A percentile compares a stretch with the other conserved stretches of the same genome.
phyloP scores from a whole-genome alignment of 1,140 invertebrate genomes.

The Dreissena polymorpha region DNA sequence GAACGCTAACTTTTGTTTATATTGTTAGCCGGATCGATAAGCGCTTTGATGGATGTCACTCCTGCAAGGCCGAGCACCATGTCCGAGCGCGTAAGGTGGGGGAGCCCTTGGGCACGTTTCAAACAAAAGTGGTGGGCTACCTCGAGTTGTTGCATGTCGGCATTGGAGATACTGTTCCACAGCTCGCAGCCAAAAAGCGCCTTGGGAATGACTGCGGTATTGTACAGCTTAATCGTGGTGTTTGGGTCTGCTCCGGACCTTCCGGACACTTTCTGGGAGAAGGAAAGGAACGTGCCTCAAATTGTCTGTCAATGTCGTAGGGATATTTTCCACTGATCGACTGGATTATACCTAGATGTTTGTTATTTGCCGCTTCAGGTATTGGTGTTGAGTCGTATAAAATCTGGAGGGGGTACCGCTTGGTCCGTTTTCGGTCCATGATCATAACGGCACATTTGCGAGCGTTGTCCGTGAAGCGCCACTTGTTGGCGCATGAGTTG shows the following conservation, averaged over 20 bases:
- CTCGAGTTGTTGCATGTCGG: not conserved
- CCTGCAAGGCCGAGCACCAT: not conserved
- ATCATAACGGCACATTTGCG: not conserved
- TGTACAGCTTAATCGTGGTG: not conserved
- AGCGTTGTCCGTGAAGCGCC: not conserved
- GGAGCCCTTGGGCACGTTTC: not conserved
- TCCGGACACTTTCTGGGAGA: not conserved
- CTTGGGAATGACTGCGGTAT: not conserved
- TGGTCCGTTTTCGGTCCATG: too few species aligned
- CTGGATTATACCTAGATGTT: not conserved
- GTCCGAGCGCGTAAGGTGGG: not conserved
- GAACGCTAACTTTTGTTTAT: not conserved
- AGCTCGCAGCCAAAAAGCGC: not conserved
- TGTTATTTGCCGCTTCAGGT: too few species aligned
- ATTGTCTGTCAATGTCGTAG: not conserved
- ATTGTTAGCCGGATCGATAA: not conserved
- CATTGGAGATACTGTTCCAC: not conserved
- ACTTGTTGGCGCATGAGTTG: slow-evolving; percentile 4
- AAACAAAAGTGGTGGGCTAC: not conserved
- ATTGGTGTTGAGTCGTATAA: too few species aligned
- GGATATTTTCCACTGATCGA: not conserved
- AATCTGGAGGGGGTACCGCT: too few species aligned
- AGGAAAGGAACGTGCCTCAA: not conserved
- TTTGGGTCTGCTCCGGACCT: not conserved
- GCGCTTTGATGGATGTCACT: not conserved